Evolutionary conservation across 2,888 invertebrate species (phyloP).

Genomic region (Drosophila formosana): DNA sequence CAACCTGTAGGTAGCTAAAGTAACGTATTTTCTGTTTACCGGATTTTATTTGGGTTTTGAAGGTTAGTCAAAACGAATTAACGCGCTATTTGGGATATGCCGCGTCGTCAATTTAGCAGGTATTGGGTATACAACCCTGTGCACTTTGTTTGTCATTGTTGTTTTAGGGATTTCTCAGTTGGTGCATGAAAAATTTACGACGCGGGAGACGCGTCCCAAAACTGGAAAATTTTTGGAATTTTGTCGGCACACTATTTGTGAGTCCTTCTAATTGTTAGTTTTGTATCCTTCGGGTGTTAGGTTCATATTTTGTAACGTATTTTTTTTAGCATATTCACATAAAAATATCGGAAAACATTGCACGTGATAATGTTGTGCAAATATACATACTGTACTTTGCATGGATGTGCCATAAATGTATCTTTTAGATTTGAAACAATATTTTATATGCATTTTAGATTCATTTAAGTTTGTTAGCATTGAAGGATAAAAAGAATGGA

Average conservation of each 20-base stretch:
- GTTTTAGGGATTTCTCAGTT: conserved; percentile 59
- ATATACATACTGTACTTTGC: not conserved
- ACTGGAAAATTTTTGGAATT: conserved; percentile 63
- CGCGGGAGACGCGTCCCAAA: conserved; percentile 45
- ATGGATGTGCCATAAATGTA: not conserved
- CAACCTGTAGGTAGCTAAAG: conserved; percentile 56
- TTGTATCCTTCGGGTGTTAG: conserved; percentile 32
- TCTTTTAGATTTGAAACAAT: not conserved
- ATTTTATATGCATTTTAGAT: too few relatives aligned
- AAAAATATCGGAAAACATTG: not conserved
- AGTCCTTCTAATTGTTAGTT: conserved; percentile 62
- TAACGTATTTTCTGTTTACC: conserved; percentile 66
- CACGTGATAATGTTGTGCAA: not conserved
- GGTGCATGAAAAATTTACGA: conserved; percentile 67
- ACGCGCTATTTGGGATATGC: conserved; percentile 67
- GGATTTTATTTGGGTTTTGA: conserved; percentile 54
- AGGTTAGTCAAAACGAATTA: conserved; percentile 81
- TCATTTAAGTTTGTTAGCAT: too few relatives aligned
- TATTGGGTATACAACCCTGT: conserved; percentile 39
- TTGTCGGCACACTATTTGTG: conserved; percentile 65
- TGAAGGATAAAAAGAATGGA: too few relatives aligned
- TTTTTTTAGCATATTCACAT: conserved; percentile 16
- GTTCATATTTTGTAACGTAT: conserved; percentile 54
- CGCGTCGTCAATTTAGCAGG: conserved; percentile 61
- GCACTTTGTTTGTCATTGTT: conserved; percentile 68